Evolutionary conservation across 2,113 vertebrate genomes (phyloP), one percentile per base, ranked within the genome.

Genomic region (Corydoras maculifer): DNA sequence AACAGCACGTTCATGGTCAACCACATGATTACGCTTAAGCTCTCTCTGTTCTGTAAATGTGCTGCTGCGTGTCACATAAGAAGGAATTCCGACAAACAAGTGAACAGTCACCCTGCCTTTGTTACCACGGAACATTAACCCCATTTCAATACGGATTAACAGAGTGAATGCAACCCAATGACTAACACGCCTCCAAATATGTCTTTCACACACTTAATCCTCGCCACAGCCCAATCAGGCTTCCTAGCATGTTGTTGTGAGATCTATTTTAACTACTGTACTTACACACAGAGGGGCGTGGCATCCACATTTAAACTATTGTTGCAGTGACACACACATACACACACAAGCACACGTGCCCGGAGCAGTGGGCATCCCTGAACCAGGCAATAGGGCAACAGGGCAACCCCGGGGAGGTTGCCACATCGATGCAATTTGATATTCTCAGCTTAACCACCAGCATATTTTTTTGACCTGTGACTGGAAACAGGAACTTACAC

Each of bases 11-110:
- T 59, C 49, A 70, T 51, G 67, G 69, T 57, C 2, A 68, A 68
- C 65, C 60, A 50, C 65, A 70, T 62, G 53, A 78, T 72, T 72
- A 58, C 57, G 14, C 61, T 73, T 65, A 73, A 72, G 58, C 11
- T 9, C 14, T 48, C 65, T 60, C 58, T 58, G 25, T 69, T 15
- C 58, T 51, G 58, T 29, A 66, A 25, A 69, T 58, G 48, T n/a
- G 2, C n/a, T 10, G 30, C 3, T 7, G 58, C 9, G 68, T 54
- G 31, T 74, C 11, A 29, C 18, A 61, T 15, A 15, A 49, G 25
- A 55, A 31, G 7, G n/a, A 13, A 2, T 7, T 4, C 51, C 30
- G n/a, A 58, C 73, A 70, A 68, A 51, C 62, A 74, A 63, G 14
- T 49, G 13, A 48, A 69, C 65, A 32, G 18, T 71, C 29, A 75